Conservation (phyloP, 2,113 vertebrate species). For the Etheostoma cragini region DNA sequence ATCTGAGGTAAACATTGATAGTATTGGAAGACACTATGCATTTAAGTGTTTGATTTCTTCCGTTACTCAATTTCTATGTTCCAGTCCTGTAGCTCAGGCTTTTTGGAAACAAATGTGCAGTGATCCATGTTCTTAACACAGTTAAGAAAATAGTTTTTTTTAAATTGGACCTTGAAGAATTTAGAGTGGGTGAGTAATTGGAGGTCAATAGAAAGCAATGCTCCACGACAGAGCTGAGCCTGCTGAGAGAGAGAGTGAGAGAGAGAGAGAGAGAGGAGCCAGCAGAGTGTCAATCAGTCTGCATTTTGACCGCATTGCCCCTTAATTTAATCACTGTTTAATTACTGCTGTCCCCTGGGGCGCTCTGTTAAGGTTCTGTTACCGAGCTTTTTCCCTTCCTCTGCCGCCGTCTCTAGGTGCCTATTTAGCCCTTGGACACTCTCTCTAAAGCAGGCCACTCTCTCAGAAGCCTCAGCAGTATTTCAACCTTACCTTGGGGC, state of each 20-base stretch:
- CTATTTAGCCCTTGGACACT: constrained; percentile 78
- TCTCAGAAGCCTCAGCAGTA: constrained; percentile 81
- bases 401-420: constrained; percentile 59
- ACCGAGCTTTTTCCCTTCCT: constrained; percentile 73
- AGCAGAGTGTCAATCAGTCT: constrained; percentile 78
- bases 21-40: constrained; percentile 56
- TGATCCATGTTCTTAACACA: constrained; percentile 67
- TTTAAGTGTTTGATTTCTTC: constrained; percentile 37
- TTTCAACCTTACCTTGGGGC: constrained; percentile 82
- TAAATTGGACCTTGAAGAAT: constrained; percentile 80
- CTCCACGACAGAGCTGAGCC: constrained; percentile 71
- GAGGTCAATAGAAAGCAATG: constrained; percentile 80
- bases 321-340: constrained; percentile 88
- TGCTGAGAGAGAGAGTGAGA: constrained; percentile 37
- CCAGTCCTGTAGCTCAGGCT: constrained; percentile 47
- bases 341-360: constrained; percentile 82
- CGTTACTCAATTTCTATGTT: constrained; percentile 36
- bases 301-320: constrained; percentile 79
- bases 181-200: constrained; percentile 77
- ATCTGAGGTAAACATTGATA: constrained; percentile 72
- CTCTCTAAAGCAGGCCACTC: constrained; percentile 66
- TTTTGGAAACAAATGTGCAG: constrained; percentile 64
- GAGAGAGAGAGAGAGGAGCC: constrained; percentile 30
- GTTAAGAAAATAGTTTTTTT: constrained; percentile 72
- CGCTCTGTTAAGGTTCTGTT: constrained; percentile 76